These are phyloP conservation scores for Ernsta delagoae DNA, from an alignment of 2,888 invertebrate genomes.

Conservation along the genomic window DNA sequence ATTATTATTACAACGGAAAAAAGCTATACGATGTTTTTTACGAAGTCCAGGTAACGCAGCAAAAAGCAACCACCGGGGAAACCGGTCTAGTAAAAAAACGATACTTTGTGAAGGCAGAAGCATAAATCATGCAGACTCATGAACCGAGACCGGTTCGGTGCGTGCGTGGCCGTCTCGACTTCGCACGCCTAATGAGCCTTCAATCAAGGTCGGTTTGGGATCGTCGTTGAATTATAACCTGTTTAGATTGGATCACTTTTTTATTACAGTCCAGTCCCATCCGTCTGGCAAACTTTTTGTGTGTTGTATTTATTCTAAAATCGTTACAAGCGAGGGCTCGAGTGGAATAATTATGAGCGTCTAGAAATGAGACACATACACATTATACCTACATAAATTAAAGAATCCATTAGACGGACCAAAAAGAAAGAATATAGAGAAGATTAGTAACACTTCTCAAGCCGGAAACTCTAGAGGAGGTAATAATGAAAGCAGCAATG, in stretches of 20 bases:
- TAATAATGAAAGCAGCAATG: constrained; percentile 71
- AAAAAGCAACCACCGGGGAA: constrained; percentile 63
- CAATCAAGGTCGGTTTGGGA: constrained; percentile 78
- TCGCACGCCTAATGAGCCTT: constrained; percentile 75
- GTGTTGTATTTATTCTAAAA: neutral
- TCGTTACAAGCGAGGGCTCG: neutral
- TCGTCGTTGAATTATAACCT: constrained; percentile 61
- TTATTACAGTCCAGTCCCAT: neutral
- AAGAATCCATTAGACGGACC: constrained; percentile 36
- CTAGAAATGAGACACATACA: constrained; percentile 21
- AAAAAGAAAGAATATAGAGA: constrained; percentile 45
- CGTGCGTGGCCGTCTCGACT: constrained; percentile 61
- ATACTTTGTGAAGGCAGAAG: constrained; percentile 68
- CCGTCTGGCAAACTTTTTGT: neutral
- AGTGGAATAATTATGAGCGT: neutral
- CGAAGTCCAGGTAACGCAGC: constrained; percentile 78
- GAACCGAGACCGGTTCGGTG: constrained; percentile 72
- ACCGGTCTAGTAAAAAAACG: constrained; percentile 67
- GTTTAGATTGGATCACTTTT: constrained; percentile 42
- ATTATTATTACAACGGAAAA: constrained; percentile 79
- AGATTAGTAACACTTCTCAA: constrained; percentile 60
- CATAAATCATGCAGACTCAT: constrained; percentile 82
- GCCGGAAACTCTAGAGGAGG: constrained; percentile 56
- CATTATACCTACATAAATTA: neutral
- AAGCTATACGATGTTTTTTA: constrained; percentile 72